phyloP scores from a whole-genome alignment of 2,888 invertebrate genomes.

The Cartodere bifasciata region DNA sequence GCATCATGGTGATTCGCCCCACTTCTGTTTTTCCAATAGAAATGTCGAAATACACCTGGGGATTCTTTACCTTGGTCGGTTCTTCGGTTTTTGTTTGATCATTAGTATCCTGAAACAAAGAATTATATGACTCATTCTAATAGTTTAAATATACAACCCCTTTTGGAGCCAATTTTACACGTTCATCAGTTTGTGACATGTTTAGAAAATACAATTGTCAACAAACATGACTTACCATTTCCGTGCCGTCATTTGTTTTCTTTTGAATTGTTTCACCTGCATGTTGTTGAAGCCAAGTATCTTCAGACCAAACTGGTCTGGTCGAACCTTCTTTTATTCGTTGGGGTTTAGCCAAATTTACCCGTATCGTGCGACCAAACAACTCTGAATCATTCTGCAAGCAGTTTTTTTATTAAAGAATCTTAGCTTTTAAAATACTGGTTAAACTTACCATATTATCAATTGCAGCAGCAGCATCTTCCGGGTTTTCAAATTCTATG shows the following conservation, averaged over 20 bases:
- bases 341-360: constrained; percentile 95
- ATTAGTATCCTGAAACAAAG: constrained; percentile 11
- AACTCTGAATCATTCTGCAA: constrained; percentile 90
- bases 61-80: constrained; percentile 49
- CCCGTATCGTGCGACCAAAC: constrained; percentile 90
- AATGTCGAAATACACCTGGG: constrained; percentile 93
- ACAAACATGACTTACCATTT: constrained; percentile 7
- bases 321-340: constrained; percentile 92
- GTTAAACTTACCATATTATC: constrained; percentile 95
- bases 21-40: constrained; percentile 78
- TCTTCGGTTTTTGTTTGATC: constrained; percentile 18
- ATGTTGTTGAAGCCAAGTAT: constrained; percentile 95
- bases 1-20: constrained; percentile 84
- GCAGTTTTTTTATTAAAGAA: too few relatives aligned
- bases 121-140: too few relatives aligned
- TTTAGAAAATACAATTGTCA: too few relatives aligned
- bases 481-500: constrained; percentile 92
- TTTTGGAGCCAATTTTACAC: too few relatives aligned
- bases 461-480: constrained; percentile 97
- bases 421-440: too few relatives aligned
- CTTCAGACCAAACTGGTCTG: constrained; percentile 95
- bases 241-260: constrained; percentile 19
- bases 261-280: constrained; percentile 74
- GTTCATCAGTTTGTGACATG: too few relatives aligned
- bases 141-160: too few relatives aligned